phyloP scores from a whole-genome alignment of 2,888 invertebrate species.

The Orthosia gracilis region DNA sequence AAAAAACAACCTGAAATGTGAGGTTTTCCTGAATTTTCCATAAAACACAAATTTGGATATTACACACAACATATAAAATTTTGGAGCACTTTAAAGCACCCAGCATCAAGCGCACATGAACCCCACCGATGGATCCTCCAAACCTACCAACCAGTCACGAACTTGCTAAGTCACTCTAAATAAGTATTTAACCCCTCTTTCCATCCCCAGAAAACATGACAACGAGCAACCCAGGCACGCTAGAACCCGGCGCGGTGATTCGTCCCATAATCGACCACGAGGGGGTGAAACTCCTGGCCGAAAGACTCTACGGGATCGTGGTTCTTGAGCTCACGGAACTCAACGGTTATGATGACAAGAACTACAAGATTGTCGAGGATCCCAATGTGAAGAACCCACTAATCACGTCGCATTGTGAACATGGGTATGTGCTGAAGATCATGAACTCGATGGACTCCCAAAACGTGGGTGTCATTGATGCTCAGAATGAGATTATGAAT shows the following conservation, averaged over 20 bases:
- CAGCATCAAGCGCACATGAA: neutral
- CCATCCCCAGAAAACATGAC: slow-evolving; percentile 70
- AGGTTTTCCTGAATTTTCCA: no score
- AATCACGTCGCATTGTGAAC: slow-evolving; percentile 88
- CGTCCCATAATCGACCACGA: slow-evolving; percentile 90
- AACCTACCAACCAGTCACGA: neutral
- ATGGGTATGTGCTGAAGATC: slow-evolving; percentile 96
- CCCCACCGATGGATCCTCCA: neutral
- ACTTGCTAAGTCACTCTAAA: no score
- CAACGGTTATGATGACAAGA: slow-evolving; percentile 95
- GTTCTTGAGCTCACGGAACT: slow-evolving; percentile 91
- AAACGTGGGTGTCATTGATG: slow-evolving; percentile 93
- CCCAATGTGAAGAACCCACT: slow-evolving; percentile 92
- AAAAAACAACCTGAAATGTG: no score
- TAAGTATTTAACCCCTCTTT: neutral
- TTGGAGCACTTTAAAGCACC: neutral
- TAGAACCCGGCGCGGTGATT: slow-evolving; percentile 91
- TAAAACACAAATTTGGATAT: neutral
- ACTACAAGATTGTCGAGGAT: slow-evolving; percentile 93
- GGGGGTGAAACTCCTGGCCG: slow-evolving; percentile 88
- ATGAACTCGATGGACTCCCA: slow-evolving; percentile 95
- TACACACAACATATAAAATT: neutral
- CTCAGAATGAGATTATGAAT: slow-evolving; percentile 94
- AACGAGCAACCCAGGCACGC: slow-evolving; percentile 64
- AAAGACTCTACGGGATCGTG: slow-evolving; percentile 92